Conservation (phyloP, 2,888 invertebrate species). For the Lasioglossum morio region DNA sequence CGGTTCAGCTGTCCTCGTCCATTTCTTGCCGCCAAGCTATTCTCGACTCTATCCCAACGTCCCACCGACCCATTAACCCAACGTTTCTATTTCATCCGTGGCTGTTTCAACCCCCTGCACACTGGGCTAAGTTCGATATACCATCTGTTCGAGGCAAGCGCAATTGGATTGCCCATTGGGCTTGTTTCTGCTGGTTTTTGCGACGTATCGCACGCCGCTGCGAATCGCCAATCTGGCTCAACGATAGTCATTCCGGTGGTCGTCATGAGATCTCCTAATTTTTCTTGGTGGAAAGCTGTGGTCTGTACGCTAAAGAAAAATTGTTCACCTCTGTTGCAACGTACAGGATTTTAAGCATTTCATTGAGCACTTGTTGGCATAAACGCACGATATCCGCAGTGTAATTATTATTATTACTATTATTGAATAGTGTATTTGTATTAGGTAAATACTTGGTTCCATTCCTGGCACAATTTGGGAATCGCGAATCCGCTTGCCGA, state of each 20-base stretch:
- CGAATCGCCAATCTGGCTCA: background rate
- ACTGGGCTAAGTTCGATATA: background rate
- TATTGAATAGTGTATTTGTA: background rate
- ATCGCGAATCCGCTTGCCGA: background rate
- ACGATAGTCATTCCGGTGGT: background rate
- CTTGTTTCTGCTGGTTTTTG: background rate
- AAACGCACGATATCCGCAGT: background rate
- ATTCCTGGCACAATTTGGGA: background rate
- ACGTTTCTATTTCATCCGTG: constrained; percentile 40
- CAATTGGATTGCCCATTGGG: constrained; percentile 2
- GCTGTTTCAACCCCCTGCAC: background rate
- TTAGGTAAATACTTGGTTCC: background rate
- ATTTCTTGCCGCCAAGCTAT: background rate
- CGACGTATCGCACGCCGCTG: background rate
- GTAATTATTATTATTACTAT: background rate
- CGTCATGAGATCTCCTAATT: background rate
- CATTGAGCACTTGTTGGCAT: background rate
- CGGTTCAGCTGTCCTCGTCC: background rate
- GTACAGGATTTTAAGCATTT: background rate
- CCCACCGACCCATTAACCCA: constrained; percentile 37
- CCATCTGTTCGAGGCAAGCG: constrained; percentile 9
- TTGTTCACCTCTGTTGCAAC: background rate
- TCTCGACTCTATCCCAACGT: constrained; percentile 17
- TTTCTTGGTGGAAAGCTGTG: background rate
- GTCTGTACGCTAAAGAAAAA: background rate